Base-by-base conservation (phyloP, 1,140 invertebrate species). In the Hestina assimilis region DNA sequence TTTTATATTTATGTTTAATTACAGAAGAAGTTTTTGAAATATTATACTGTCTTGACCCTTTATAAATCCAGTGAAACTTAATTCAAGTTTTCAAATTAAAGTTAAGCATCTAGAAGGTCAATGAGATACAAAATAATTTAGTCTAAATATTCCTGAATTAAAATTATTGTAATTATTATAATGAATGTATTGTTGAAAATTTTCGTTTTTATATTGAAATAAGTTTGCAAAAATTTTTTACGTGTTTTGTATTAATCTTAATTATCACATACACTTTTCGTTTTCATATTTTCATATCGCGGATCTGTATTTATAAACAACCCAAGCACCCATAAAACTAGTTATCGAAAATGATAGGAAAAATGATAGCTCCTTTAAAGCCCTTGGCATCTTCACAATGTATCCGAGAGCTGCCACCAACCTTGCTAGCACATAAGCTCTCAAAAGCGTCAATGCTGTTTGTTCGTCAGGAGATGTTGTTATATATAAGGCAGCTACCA, bases 401-500 rank as follows among this genome's bases (percentile, higher is more conserved):
- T 76, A 78, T 4, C 75, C 66, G 0, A 69, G 0, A 5, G 63
- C 69, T 4, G 62, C 28, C n/a, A 81, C 50, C 8, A 73, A 35
- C 42, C 73, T 60, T n/a, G 71, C 68, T 1, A 58, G 3, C 0
- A 75, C 63, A 11, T 54, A 80, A 0, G 65, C 11, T 3, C 78
- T 59, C 0, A 81, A 23, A 4, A 81, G 52, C 0, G 26, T 29
- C 3, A 71, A 14, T 0, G 73, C 69, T 4, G 66, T 69, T 5
- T 20, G 12, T 4, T 51, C 41, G 17, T 76, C 60, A 0, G 75
- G 78, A 8, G 61, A 52, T 4, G 72, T 77, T 0, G 73, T 81
- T 50, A 76, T 59, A 21, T 81, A 81, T 8, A 79, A 35, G 0
- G 60, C 78, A n/a, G 71, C 69, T 0, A 79, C 69, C 2, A 81